A percentile compares a stretch with the other conserved stretches of the same genome.
Evolutionary conservation across 2,113 vertebrate species (phyloP).

Genomic region (Tylochromis polylepis): DNA sequence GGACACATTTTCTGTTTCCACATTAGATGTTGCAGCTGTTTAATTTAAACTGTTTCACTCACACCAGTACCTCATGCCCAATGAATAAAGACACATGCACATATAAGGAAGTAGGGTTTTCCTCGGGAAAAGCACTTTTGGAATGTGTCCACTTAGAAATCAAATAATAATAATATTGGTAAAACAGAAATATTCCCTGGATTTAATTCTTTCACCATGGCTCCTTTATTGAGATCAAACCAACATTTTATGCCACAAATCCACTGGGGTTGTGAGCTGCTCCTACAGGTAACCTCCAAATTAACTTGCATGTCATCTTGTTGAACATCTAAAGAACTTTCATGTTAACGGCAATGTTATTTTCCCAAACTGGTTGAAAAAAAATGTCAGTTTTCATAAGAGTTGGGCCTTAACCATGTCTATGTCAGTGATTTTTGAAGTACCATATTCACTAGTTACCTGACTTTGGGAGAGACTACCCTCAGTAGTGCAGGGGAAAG

Average conservation of each 20-base stretch:
- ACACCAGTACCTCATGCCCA: background rate
- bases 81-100: accelerated
- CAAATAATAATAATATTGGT: background rate
- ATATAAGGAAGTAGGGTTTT: accelerated
- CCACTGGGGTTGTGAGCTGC: background rate
- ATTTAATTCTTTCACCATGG: background rate
- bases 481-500: background rate
- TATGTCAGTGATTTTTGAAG: background rate
- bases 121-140: accelerated
- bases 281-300: background rate
- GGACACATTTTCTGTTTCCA: background rate
- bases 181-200: background rate
- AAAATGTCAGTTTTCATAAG: background rate
- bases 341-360: background rate
- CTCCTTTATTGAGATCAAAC: background rate
- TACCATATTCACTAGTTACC: background rate
- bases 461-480: background rate
- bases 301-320: accelerated
- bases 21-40: background rate
- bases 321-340: background rate
- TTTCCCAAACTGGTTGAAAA: background rate
- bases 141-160: background rate
- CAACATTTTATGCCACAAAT: background rate
- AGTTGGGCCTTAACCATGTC: accelerated
- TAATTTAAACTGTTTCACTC: background rate